phyloP scores from a whole-genome alignment of 1,140 invertebrate species.

The Drosophila leontia region DNA sequence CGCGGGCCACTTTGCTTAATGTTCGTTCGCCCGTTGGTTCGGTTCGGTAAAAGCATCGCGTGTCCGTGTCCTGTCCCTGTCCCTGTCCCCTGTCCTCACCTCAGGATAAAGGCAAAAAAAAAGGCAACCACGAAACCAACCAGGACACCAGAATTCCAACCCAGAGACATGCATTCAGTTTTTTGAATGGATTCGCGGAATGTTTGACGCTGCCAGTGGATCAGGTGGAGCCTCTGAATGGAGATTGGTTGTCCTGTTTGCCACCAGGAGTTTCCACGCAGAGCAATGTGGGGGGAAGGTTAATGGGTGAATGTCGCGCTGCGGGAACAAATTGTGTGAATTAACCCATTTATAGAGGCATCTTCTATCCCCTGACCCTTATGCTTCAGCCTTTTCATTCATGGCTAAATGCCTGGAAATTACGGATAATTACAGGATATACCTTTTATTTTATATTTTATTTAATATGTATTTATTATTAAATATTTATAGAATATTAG shows the following conservation, averaged over 20 bases:
- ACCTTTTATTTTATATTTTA: neutral
- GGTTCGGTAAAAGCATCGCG: constrained; percentile 57
- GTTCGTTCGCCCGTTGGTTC: constrained; percentile 27
- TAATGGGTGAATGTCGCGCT: constrained; percentile 33
- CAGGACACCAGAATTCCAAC: constrained; percentile 9
- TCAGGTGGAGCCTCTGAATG: constrained; percentile 45
- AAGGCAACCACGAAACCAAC: neutral
- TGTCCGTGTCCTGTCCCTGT: constrained; percentile 8
- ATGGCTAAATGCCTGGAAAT: neutral
- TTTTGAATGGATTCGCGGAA: constrained; percentile 45
- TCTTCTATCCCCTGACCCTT: neutral
- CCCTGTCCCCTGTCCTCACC: neutral
- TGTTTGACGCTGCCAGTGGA: constrained; percentile 40
- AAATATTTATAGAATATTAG: neutral
- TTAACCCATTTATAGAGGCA: constrained; percentile 33
- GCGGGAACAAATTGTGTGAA: constrained; percentile 28
- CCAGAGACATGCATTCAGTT: constrained; percentile 43
- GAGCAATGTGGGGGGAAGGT: neutral
- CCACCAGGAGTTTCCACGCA: neutral
- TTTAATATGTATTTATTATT: neutral
- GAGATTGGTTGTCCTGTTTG: constrained; percentile 23
- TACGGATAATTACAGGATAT: too few species aligned
- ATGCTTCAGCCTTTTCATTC: neutral
- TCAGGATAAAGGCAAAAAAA: neutral
- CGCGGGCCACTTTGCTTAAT: constrained; percentile 79